Base-by-base conservation (phyloP, 2,797 vertebrate species). In the Acanthornis magna region DNA sequence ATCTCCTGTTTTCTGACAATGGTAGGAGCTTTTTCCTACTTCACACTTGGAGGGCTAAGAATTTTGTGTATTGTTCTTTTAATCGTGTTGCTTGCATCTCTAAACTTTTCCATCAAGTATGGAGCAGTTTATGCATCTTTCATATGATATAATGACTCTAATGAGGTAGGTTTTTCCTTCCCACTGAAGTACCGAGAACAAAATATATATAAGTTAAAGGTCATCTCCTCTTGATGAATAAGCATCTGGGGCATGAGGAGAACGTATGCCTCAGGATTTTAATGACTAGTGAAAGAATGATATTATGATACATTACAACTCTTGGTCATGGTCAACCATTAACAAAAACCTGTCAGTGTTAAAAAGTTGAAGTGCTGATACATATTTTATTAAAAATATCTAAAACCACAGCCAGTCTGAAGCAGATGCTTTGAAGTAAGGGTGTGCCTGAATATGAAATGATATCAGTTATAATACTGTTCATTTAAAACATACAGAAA, bases 1-100 rank as follows among this genome's bases (percentile, higher is more conserved):
- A 47, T 70, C 3, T 1, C 2, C 2, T 40, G 1, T 79, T 85
- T 25, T 61, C 42, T 53, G 54, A 57, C 16, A 57, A 0, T 20
- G 18, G 12, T 60, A 42, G 10, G 30, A 82, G 12, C 34, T 85
- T 72, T 62, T 40, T 65, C 13, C 55, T 73, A 2, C 23, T 68
- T 89, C 7, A 7, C 50, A 20, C 13, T 62, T 76, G 43, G 9
- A 85, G 30, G 13, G 48, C 15, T 79, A 51, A 51, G 19, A 29
- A 36, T 77, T 80, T 73, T 66, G 8, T 66, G 11, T 70, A 11
- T 36, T 3, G 0, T 79, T 94, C 32, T 85, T 91, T 47, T 19
- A 77, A 27, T 47, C 11, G 0, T 47, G 23, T 54, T 70, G 47
- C 7, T 83, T 77, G 40, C 4, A 26, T 34, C 34, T 66, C 27